Evolutionary conservation across 2,797 vertebrate species (phyloP), one percentile per base, ranked within the genome.

Genomic region (Vireo griseus): DNA sequence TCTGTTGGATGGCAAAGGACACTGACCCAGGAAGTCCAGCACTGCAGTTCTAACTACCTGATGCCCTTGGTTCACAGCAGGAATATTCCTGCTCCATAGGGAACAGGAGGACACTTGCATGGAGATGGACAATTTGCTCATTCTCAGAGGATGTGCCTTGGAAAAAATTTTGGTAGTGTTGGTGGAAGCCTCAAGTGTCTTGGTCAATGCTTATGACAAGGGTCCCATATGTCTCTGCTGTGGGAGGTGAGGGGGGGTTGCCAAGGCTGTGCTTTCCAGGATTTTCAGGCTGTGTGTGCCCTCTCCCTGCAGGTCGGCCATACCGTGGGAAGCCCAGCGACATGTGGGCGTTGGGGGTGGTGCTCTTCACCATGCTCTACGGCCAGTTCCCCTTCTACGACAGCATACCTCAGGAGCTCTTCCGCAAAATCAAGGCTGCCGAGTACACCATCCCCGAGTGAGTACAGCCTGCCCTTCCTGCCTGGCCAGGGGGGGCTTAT

Each of bases 301-400:
- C 73, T 83, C 19, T 57, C 74, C 52, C 51, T 4, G 0, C 97
- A 99, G 99, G 99, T 69, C 99, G 99, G 76, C 99, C 99, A 0
- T 99, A 99, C 94, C 98, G 99, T 2, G 99, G 99, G 48, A 99
- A 99, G 95, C 99, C 99, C 87, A 99, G 99, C 6, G 99, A 99
- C 97, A 99, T 99, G 99, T 99, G 99, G 99, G 99, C 99, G 0
- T 96, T 99, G 61, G 99, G 99, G 0, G 99, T 99, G 73, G 99
- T 99, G 82, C 98, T 99, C 42, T 99, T 99, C 98, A 99, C 99
- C 94, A 99, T 99, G 99, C 98, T 99, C 5, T 99, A 99, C 0
- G 99, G 99, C 91, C 99, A 99, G 98, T 99, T 99, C 97, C 99
- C 99, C 48, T 99, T 99, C 98, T 99, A 99, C 50, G 99, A 99